Conservation (phyloP, 1,140 invertebrate species). For the Euura lappo region DNA sequence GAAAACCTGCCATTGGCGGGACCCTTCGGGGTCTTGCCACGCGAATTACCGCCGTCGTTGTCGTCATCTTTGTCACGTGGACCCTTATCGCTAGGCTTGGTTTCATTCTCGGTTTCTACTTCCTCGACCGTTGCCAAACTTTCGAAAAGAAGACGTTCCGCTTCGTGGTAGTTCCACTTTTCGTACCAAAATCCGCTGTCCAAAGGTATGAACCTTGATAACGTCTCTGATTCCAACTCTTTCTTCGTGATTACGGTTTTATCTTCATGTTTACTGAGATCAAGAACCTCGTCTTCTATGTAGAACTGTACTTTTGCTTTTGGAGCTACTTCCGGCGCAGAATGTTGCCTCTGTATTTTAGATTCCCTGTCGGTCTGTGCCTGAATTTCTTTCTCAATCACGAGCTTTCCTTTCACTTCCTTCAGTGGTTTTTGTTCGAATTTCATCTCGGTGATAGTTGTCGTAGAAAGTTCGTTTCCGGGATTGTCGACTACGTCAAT, state of each 20-base stretch:
- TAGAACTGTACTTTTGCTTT: constrained; percentile 49
- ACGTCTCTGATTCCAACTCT: constrained; percentile 25
- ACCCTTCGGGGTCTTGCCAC: constrained; percentile 28
- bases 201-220: constrained; percentile 39
- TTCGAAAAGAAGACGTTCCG: constrained; percentile 65
- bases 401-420: neutral
- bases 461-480: neutral
- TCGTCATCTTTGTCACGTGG: constrained; percentile 60
- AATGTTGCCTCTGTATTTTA: neutral
- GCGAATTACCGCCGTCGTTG: constrained; percentile 65
- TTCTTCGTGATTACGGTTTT: constrained; percentile 13
- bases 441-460: neutral
- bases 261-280: constrained; percentile 35
- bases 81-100: constrained; percentile 41
- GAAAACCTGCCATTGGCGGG: constrained; percentile 23
- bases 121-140: constrained; percentile 48
- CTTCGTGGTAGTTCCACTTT: constrained; percentile 67
- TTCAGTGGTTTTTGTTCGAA: neutral
- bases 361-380: neutral
- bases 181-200: constrained; percentile 68
- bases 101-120: constrained; percentile 50
- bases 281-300: constrained; percentile 48
- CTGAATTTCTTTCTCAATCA: neutral
- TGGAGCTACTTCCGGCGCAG: constrained; percentile 8
- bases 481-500: neutral